phyloP scores from a whole-genome alignment of 2,113 vertebrate genomes.

The Nesogale talazaci region DNA sequence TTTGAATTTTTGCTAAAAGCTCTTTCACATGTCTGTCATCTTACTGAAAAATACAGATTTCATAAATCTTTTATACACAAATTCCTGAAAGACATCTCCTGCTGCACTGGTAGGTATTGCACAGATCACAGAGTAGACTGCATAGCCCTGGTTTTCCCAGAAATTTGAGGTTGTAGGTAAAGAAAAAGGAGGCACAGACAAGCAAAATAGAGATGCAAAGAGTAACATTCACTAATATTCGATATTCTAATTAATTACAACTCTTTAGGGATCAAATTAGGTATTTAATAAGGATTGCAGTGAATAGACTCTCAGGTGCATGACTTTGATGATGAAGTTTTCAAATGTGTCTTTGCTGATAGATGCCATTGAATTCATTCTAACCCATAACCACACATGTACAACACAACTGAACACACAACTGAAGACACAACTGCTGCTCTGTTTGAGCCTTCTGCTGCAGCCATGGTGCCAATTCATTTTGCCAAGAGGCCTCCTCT shows the following conservation, averaged over 20 bases:
- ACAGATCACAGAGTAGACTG: background rate
- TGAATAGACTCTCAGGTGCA: background rate
- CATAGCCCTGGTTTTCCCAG: background rate
- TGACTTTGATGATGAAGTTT: background rate
- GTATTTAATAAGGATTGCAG: background rate
- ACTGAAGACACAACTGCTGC: no score
- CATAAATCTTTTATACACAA: conserved; percentile 1
- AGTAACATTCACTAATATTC: background rate
- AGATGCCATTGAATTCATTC: no score
- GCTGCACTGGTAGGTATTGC: background rate
- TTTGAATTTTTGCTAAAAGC: conserved; percentile 16
- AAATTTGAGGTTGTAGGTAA: background rate
- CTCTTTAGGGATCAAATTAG: background rate
- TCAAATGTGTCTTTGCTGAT: no score
- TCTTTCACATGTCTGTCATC: background rate
- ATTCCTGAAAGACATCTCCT: background rate
- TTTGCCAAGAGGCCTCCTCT: no score
- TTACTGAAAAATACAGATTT: background rate
- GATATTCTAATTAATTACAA: background rate
- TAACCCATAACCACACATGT: no score
- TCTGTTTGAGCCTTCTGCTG: no score
- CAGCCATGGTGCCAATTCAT: no score
- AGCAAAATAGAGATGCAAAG: background rate
- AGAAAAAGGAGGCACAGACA: background rate
- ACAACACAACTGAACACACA: no score